Evolutionary conservation across 1,140 invertebrate species (phyloP).

Genomic region (Linepithema humile): DNA sequence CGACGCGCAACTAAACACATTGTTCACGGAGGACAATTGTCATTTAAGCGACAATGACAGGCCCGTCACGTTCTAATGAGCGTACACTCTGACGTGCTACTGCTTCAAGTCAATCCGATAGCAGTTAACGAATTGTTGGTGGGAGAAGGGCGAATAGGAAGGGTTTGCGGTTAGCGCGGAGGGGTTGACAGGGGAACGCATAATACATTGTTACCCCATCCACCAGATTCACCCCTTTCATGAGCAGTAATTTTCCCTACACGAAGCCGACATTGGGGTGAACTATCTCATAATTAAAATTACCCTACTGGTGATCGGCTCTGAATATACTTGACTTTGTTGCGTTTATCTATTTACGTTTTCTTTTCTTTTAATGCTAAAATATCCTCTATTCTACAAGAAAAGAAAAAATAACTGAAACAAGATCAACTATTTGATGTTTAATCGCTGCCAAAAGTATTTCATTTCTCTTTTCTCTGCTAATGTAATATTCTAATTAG

Average conservation of each 20-base stretch:
- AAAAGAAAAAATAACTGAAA: neutral
- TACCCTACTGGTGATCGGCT: constrained; percentile 54
- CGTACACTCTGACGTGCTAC: constrained; percentile 51
- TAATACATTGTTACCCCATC: constrained; percentile 83
- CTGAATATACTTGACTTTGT: constrained; percentile 1
- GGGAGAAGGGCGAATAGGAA: constrained; percentile 67
- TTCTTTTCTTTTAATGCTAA: neutral
- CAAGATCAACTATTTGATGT: neutral
- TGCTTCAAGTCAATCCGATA: constrained; percentile 78
- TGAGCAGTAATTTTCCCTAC: constrained; percentile 73
- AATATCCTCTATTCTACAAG: neutral
- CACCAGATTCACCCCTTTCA: constrained; percentile 61
- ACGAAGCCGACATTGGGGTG: constrained; percentile 67
- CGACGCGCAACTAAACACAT: neutral
- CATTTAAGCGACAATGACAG: constrained; percentile 20
- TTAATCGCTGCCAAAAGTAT: no score
- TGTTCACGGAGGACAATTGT: neutral
- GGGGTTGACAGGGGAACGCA: constrained; percentile 74
- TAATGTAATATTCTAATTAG: neutral
- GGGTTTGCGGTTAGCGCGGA: constrained; percentile 78
- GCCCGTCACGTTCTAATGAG: constrained; percentile 44
- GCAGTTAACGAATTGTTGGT: constrained; percentile 82
- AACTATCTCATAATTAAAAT: constrained; percentile 82
- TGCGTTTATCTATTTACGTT: neutral
- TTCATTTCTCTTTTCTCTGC: no score